Evolutionary conservation across 53 echinoderm and acorn worm genomes (phyloP).

Genomic region (Pentamera pediparva): DNA sequence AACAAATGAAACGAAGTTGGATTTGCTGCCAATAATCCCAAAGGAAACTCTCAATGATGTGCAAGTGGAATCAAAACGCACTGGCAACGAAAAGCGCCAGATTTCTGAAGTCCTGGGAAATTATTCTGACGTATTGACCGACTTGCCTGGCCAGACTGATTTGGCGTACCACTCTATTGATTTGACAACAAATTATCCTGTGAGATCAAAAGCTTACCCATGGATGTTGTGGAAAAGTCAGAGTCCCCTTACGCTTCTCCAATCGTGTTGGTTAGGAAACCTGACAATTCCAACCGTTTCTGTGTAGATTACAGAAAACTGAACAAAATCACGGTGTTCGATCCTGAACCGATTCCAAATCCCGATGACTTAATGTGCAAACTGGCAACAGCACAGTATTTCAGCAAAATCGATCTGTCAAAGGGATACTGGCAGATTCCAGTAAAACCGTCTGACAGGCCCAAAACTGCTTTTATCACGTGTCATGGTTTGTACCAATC

Average conservation of each 20-base stretch:
- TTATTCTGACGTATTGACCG: neutral
- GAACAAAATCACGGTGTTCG: slow-evolving; percentile 37
- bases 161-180: neutral
- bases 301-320: neutral
- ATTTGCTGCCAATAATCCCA: neutral
- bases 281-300: neutral
- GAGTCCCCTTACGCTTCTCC: neutral
- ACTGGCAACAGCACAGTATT: slow-evolving; percentile 31
- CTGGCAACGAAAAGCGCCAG: neutral
- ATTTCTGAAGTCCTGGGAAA: neutral
- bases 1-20: neutral
- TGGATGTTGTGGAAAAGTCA: neutral
- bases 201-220: neutral
- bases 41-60: neutral
- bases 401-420: slow-evolving; percentile 43
- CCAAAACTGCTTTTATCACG: slow-evolving; percentile 48
- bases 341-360: slow-evolving; percentile 52
- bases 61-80: neutral
- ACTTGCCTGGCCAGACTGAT: neutral
- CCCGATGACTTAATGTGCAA: slow-evolving; percentile 21
- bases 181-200: neutral
- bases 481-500: too few species aligned
- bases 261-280: neutral
- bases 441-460: slow-evolving; percentile 15
- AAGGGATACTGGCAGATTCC: slow-evolving; percentile 69